Conservation (phyloP, 2,888 invertebrate genomes). For the Gnatocerus cornutus region DNA sequence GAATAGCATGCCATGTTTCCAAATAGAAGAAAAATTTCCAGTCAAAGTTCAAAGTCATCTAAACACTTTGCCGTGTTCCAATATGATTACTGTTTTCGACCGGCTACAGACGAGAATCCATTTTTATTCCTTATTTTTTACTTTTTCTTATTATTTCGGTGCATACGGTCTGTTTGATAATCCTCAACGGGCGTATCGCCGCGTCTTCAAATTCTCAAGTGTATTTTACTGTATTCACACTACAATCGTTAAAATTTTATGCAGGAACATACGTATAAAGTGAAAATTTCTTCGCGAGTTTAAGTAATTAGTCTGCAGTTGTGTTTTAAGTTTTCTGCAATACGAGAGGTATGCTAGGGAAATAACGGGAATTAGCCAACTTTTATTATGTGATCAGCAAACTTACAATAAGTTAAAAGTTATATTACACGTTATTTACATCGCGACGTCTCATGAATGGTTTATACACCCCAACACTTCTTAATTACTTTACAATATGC, state of each 20-base stretch:
- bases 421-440: neutral
- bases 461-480: too few relatives aligned
- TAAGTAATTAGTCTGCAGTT: slow-evolving; percentile 14
- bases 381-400: slow-evolving; percentile 2
- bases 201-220: neutral
- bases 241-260: slow-evolving; percentile 24
- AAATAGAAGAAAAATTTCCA: slow-evolving; percentile 12
- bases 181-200: slow-evolving; percentile 7
- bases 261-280: neutral
- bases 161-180: slow-evolving; percentile 25
- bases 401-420: slow-evolving; percentile 2
- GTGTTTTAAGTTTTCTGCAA: neutral
- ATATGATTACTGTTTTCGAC: slow-evolving; percentile 16
- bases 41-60: slow-evolving; percentile 1
- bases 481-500: too few relatives aligned
- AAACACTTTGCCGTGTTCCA: slow-evolving; percentile 5
- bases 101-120: neutral
- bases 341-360: neutral
- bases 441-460: too few relatives aligned
- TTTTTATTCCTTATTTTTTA: slow-evolving; percentile 5
- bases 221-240: slow-evolving; percentile 9
- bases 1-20: neutral
- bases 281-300: slow-evolving; percentile 15
- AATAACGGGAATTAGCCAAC: neutral
- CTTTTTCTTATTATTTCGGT: slow-evolving; percentile 28